These are phyloP conservation scores for Poeciliopsis turrubarensis DNA, from an alignment of 2,113 vertebrate genomes.

Conservation along the genomic window DNA sequence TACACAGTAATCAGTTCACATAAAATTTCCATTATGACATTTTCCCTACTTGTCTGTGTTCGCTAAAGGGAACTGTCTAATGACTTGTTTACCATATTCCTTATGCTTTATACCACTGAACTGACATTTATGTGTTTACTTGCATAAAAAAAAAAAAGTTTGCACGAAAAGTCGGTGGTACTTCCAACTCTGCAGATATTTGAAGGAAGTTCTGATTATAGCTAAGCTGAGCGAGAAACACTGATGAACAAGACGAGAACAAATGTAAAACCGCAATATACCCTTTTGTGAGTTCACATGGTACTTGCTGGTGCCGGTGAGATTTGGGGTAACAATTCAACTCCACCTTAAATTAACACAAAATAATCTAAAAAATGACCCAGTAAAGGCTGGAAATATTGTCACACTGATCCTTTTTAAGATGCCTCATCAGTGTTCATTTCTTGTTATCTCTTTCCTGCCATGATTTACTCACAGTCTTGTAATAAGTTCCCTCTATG, in stretches of 20 bases:
- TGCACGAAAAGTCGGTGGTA: slow-evolving; percentile 17
- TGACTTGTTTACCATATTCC: slow-evolving; percentile 60
- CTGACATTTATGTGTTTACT: slow-evolving; percentile 24
- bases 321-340: neutral
- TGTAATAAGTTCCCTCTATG: slow-evolving; percentile 67
- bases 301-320: neutral
- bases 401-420: slow-evolving; percentile 2
- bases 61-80: slow-evolving; percentile 40
- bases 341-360: neutral
- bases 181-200: slow-evolving; percentile 31
- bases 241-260: neutral
- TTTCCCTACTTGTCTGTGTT: slow-evolving; percentile 32
- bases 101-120: slow-evolving; percentile 6
- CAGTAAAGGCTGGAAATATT: neutral
- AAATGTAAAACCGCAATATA: neutral
- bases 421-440: slow-evolving; percentile 28
- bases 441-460: slow-evolving; percentile 30
- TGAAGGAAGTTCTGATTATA: slow-evolving; percentile 23
- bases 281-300: neutral
- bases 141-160: slow-evolving; percentile 13
- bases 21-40: slow-evolving; percentile 49
- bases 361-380: slow-evolving; percentile 5
- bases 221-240: slow-evolving; percentile 40
- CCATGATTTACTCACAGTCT: slow-evolving; percentile 43
- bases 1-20: slow-evolving; percentile 27